Conservation (phyloP, 2,113 vertebrate species). For the Tyto alba region DNA sequence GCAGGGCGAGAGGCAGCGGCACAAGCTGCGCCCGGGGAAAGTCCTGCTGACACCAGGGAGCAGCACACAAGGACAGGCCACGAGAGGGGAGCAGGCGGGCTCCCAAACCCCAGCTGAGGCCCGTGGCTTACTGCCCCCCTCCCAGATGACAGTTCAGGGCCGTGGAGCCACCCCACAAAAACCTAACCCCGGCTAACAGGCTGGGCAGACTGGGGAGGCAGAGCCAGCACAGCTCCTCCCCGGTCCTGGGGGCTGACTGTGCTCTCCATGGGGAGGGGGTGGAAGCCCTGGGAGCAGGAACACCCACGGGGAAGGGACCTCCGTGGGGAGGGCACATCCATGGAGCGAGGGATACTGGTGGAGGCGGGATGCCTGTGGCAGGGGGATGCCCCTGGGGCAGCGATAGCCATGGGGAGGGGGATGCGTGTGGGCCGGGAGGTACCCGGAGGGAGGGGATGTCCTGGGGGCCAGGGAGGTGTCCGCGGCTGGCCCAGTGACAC, state of each 20-base stretch:
- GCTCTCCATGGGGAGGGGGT: no score
- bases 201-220: no score
- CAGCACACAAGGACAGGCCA: no score
- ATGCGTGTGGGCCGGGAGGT: fast-evolving
- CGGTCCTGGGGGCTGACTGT: no score
- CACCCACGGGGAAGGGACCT: fast-evolving
- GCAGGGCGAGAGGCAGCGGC: neutral
- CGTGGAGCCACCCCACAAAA: neutral
- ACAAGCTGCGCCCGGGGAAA: neutral
- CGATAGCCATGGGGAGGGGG: neutral
- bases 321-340: neutral
- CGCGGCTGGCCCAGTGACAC: neutral
- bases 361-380: fast-evolving
- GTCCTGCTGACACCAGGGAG: neutral
- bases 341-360: no score
- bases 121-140: no score
- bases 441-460: no score
- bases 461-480: no score
- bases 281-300: neutral
- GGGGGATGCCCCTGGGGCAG: neutral
- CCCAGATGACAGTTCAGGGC: neutral
- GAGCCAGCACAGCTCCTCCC: neutral
- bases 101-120: no score
- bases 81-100: no score
- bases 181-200: neutral